These are phyloP conservation scores for Laticauda laticaudata DNA, from an alignment of 2,113 vertebrate species.

Conservation along the genomic window DNA sequence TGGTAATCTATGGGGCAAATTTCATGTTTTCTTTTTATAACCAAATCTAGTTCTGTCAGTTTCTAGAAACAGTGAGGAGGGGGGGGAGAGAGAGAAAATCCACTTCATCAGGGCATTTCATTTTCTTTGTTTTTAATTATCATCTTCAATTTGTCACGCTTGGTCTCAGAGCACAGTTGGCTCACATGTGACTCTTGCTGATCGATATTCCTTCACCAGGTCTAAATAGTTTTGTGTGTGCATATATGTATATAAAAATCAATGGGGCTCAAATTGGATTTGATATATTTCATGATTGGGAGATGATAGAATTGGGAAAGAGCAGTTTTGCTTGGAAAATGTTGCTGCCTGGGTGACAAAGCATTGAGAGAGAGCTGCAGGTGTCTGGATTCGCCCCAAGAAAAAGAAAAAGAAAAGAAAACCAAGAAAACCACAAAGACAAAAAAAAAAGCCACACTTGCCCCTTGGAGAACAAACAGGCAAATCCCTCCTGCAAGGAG, in stretches of 20 bases:
- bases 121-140: slow-evolving; percentile 21
- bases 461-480: neutral
- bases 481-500: neutral
- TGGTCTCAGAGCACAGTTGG: neutral
- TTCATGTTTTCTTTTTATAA: neutral
- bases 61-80: neutral
- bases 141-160: slow-evolving; percentile 33
- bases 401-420: neutral
- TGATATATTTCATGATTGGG: slow-evolving; percentile 50
- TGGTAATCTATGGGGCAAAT: neutral
- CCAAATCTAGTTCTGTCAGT: neutral
- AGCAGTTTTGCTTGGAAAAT: neutral
- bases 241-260: slow-evolving; percentile 52
- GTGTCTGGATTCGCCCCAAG: neutral
- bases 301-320: neutral
- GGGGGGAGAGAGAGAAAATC: neutral
- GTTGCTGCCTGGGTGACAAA: neutral
- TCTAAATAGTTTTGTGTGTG: slow-evolving; percentile 43
- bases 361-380: neutral
- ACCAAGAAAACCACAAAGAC: neutral
- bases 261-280: slow-evolving; percentile 54
- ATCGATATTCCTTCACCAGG: slow-evolving; percentile 27
- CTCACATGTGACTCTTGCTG: slow-evolving; percentile 26
- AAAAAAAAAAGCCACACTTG: neutral
- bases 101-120: neutral